Percentiles rank a stretch among this genome's conserved stretches.
These are phyloP conservation scores for Rhabdomys dilectus DNA, from an alignment of 2,113 vertebrate genomes.

Conservation along the genomic window DNA sequence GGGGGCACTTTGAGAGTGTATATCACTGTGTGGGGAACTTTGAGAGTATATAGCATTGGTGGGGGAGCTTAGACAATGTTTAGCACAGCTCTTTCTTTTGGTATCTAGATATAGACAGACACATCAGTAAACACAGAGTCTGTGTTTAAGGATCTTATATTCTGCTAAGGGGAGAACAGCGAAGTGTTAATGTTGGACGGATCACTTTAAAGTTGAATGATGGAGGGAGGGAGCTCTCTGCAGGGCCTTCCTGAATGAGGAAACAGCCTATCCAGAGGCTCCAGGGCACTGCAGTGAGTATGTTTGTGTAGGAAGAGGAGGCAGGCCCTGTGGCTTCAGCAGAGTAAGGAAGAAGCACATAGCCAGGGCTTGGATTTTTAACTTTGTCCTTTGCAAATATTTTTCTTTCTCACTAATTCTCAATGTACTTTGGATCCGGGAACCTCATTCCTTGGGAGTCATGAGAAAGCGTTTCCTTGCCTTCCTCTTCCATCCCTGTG, in stretches of 20 bases:
- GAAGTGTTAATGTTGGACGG: neutral
- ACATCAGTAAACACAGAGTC: neutral
- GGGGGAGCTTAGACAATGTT: too few relatives aligned
- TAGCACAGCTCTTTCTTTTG: neutral
- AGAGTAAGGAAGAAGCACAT: neutral
- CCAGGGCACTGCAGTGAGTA: neutral
- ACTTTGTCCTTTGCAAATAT: slow-evolving; percentile 12
- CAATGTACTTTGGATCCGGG: neutral
- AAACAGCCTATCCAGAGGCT: neutral
- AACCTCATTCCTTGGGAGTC: neutral
- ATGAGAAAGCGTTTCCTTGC: neutral
- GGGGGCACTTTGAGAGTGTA: too few relatives aligned
- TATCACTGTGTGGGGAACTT: too few relatives aligned
- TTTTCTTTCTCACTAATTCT: neutral
- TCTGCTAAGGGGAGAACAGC: neutral
- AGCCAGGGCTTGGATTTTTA: neutral
- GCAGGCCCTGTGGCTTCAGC: neutral
- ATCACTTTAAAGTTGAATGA: slow-evolving; percentile 5
- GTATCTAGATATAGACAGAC: neutral
- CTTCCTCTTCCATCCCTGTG: neutral
- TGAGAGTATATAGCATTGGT: too few relatives aligned
- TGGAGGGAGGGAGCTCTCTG: neutral
- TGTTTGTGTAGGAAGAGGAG: neutral
- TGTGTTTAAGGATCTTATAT: neutral
- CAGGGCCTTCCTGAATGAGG: neutral